These are phyloP conservation scores for Ruditapes philippinarum DNA, from an alignment of 1,140 invertebrate genomes.

Conservation along the genomic window DNA sequence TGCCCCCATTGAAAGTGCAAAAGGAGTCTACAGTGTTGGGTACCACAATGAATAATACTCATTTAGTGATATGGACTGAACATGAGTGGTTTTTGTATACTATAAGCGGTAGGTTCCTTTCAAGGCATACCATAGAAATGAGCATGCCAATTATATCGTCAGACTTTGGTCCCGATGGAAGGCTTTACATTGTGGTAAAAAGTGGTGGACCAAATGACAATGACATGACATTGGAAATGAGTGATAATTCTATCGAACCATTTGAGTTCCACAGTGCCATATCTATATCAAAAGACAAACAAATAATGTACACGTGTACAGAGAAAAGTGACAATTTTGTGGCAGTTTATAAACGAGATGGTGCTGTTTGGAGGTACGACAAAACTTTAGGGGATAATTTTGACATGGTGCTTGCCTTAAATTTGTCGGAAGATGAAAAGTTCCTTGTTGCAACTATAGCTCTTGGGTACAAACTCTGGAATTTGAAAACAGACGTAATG, in stretches of 20 bases:
- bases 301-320: slow-evolving; percentile 85
- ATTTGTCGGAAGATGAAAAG: slow-evolving; percentile 93
- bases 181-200: slow-evolving; percentile 80
- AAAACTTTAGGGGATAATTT: slow-evolving; percentile 86
- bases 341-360: slow-evolving; percentile 82
- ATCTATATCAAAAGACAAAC: slow-evolving; percentile 82
- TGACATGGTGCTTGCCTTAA: slow-evolving; percentile 92
- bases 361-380: slow-evolving; percentile 85
- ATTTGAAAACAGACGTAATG: slow-evolving; percentile 88
- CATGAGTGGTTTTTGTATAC: slow-evolving; percentile 83
- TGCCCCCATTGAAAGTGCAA: slow-evolving; percentile 92
- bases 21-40: slow-evolving; percentile 78
- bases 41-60: slow-evolving; percentile 79
- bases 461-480: slow-evolving; percentile 90
- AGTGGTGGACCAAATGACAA: slow-evolving; percentile 79
- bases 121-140: slow-evolving; percentile 74
- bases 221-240: slow-evolving; percentile 83
- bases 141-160: slow-evolving; percentile 81
- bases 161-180: slow-evolving; percentile 74
- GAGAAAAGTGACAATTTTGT: slow-evolving; percentile 86
- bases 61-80: slow-evolving; percentile 83
- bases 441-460: slow-evolving; percentile 94
- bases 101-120: slow-evolving; percentile 78
- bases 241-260: slow-evolving; percentile 88
- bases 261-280: slow-evolving; percentile 93